These are phyloP conservation scores for Cinclus cinclus DNA, from an alignment of 2,113 vertebrate species.

Conservation along the genomic window DNA sequence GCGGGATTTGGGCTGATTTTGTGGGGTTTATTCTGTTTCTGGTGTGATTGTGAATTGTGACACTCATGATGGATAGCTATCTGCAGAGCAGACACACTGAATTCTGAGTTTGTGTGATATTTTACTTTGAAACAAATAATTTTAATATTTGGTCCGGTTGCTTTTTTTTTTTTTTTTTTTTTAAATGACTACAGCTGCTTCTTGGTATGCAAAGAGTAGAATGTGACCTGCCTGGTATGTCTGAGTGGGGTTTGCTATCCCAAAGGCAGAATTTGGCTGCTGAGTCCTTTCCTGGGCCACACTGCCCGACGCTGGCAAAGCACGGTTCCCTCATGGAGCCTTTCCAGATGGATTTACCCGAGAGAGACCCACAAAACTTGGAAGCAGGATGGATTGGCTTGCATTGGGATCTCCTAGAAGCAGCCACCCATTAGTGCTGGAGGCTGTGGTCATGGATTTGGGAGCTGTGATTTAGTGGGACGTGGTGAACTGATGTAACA, in stretches of 20 bases:
- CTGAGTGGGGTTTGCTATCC: not conserved
- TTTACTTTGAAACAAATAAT: not conserved
- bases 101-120: constrained; percentile 10
- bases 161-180: not conserved
- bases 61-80: not conserved
- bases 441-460: not conserved
- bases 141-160: not conserved
- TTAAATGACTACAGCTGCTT: not conserved
- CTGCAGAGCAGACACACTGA: not conserved
- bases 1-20: not conserved
- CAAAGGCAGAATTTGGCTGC: not conserved
- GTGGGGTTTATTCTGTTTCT: not conserved
- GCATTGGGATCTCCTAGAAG: not conserved
- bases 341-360: accelerated
- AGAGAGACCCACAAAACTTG: not conserved
- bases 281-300: accelerated
- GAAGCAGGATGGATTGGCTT: not conserved
- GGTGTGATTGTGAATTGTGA: not conserved
- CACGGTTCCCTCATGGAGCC: not conserved
- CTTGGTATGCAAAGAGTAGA: not conserved
- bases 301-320: not conserved
- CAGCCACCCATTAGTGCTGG: not conserved
- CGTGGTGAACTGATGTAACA: not conserved
- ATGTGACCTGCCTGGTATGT: not conserved
- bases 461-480: not conserved